Percentiles rank a stretch among this genome's conserved stretches.
These are phyloP conservation scores for Nemopilema nomurai DNA, from an alignment of 30 jellyfish, hydroid and myxozoan species.

Conservation along the genomic window DNA sequence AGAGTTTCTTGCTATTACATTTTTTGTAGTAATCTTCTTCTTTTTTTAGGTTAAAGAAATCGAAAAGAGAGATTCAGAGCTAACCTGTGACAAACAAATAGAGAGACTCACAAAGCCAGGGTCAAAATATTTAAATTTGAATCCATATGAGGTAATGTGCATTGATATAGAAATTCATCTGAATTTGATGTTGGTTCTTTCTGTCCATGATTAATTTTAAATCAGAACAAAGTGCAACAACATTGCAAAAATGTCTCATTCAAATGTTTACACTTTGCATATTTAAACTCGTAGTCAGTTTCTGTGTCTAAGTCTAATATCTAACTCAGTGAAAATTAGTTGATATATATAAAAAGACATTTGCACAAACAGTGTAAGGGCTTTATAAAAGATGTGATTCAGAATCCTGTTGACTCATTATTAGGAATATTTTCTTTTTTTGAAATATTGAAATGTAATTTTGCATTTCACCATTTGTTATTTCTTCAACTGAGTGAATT, in stretches of 20 bases:
- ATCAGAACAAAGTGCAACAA: not conserved
- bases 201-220: not conserved
- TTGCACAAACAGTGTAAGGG: too few species aligned
- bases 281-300: too few species aligned
- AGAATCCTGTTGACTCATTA: too few species aligned
- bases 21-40: not conserved
- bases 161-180: not conserved
- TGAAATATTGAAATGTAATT: too few species aligned
- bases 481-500: too few species aligned
- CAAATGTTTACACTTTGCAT: too few species aligned
- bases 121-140: slow-evolving; percentile 91
- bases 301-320: too few species aligned
- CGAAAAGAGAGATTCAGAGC: slow-evolving; percentile 86
- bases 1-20: not conserved
- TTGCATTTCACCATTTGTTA: too few species aligned
- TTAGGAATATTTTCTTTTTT: too few species aligned
- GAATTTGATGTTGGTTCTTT: not conserved
- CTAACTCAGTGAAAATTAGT: too few species aligned
- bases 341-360: too few species aligned
- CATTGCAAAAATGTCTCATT: not conserved
- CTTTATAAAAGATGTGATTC: too few species aligned
- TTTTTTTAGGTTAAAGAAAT: slow-evolving; percentile 82
- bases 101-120: slow-evolving; percentile 98
- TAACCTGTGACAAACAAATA: slow-evolving; percentile 92
- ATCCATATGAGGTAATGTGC: slow-evolving; percentile 94